A percentile compares a stretch with the other conserved stretches of the same genome.
Evolutionary conservation across 2,797 vertebrate genomes (phyloP).

Genomic region (Acipenser oxyrinchus): DNA sequence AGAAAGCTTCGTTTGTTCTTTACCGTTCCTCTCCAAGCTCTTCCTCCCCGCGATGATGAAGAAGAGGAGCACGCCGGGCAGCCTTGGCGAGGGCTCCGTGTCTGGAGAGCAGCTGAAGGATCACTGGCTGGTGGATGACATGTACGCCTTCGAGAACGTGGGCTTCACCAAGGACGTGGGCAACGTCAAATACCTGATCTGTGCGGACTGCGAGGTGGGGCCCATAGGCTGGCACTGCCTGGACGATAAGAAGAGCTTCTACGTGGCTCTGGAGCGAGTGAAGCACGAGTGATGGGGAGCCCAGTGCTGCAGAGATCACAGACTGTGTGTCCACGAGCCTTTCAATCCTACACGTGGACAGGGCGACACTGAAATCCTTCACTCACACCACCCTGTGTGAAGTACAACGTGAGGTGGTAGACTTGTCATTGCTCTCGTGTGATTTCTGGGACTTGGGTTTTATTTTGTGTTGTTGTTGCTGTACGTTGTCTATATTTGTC

Average conservation of each 20-base stretch:
- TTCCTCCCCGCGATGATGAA: constrained; percentile 86
- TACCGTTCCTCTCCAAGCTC: constrained; percentile 53
- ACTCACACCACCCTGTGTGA: too few relatives aligned
- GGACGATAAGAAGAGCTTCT: constrained; percentile 89
- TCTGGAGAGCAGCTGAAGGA: constrained; percentile 76
- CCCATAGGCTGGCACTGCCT: constrained; percentile 95
- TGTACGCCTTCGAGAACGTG: constrained; percentile 94
- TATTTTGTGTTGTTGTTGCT: too few relatives aligned
- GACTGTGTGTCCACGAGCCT: too few relatives aligned
- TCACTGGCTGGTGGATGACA: constrained; percentile 92
- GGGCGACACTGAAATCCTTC: too few relatives aligned
- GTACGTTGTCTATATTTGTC: too few relatives aligned
- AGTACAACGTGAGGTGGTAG: too few relatives aligned
- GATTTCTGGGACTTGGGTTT: too few relatives aligned
- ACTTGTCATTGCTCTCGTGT: too few relatives aligned
- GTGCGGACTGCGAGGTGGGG: constrained; percentile 95
- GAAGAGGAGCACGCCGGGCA: constrained; percentile 59
- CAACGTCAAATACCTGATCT: constrained; percentile 89
- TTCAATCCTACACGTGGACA: too few relatives aligned
- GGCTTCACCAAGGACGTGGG: constrained; percentile 94
- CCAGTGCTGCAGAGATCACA: too few relatives aligned
- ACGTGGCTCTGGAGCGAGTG: constrained; percentile 85
- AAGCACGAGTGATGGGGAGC: constrained; percentile 64
- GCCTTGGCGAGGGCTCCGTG: constrained; percentile 45
- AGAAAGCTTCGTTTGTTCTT: neutral